These are phyloP conservation scores for Epizoanthus stellaris DNA, from an alignment of 92 coral and sea anemone genomes.

Conservation along the genomic window DNA sequence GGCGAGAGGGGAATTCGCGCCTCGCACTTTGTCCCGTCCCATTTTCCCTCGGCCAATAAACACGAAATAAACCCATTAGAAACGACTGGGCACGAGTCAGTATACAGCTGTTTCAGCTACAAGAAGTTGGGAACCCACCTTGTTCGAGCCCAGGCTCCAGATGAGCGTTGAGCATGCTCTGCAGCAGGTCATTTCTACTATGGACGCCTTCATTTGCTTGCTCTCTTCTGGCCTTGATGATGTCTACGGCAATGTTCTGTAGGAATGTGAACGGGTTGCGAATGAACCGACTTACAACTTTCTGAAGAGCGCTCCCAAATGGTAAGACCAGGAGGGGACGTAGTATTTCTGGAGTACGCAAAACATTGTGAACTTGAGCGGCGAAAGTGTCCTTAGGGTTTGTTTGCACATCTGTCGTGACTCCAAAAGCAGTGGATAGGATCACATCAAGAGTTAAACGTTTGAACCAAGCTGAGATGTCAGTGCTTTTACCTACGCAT, in stretches of 20 bases:
- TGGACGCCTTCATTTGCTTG: conserved; percentile 1
- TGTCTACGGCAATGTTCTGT: conserved; percentile 15
- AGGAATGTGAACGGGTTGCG: conserved; percentile 27
- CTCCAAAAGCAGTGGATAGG: conserved; percentile 29
- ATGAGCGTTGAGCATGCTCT: conserved; percentile 28
- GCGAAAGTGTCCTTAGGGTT: conserved; percentile 19
- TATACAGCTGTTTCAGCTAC: no score
- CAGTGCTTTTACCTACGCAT: conserved; percentile 26
- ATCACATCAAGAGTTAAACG: conserved; percentile 28
- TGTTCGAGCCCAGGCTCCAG: conserved; percentile 18
- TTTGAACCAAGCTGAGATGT: conserved; percentile 32
- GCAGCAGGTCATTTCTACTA: conserved; percentile 27
- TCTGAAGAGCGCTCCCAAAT: conserved; percentile 28
- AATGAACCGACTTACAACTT: conserved; percentile 28
- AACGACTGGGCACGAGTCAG: no score
- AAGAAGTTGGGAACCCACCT: neutral
- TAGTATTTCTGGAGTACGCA: conserved; percentile 33
- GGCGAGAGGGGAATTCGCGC: no score
- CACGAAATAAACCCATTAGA: no score
- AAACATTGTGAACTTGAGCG: conserved; percentile 1
- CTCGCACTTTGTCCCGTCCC: no score
- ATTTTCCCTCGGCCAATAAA: no score
- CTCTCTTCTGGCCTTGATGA: conserved; percentile 21
- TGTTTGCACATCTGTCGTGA: conserved; percentile 26
- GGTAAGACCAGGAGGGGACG: conserved; percentile 16